Conservation (phyloP, 2,888 invertebrate species). For the Synergus gifuensis region DNA sequence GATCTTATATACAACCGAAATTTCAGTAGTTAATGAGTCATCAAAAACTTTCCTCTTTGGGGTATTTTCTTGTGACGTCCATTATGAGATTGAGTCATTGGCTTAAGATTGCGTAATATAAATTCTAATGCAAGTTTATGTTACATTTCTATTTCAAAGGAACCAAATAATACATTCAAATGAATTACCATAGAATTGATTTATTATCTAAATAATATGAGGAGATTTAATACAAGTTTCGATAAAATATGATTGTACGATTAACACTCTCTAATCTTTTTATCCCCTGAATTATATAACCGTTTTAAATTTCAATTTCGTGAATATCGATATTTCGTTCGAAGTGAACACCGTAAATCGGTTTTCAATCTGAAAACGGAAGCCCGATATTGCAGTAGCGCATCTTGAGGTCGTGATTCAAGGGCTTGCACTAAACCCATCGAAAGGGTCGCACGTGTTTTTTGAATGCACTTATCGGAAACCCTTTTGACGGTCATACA, state of each 20-base stretch:
- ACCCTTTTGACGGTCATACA: constrained; percentile 54
- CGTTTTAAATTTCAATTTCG: constrained; percentile 7
- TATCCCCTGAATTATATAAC: not conserved
- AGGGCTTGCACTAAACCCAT: constrained; percentile 14
- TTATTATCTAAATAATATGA: too few species aligned
- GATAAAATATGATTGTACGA: too few species aligned
- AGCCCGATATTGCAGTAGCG: constrained; percentile 13
- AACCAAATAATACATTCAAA: too few species aligned
- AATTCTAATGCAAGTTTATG: too few species aligned
- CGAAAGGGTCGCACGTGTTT: constrained; percentile 51
- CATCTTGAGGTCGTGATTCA: constrained; percentile 31
- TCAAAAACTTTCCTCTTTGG: too few species aligned
- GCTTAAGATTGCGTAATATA: too few species aligned
- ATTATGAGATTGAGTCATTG: too few species aligned
- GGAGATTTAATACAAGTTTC: not conserved
- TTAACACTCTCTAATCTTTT: not conserved
- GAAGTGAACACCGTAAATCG: constrained; percentile 22
- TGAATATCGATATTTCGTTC: constrained; percentile 22
- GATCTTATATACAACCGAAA: too few species aligned
- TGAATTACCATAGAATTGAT: too few species aligned
- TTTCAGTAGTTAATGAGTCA: too few species aligned
- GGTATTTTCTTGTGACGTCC: too few species aligned
- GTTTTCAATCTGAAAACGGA: constrained; percentile 25
- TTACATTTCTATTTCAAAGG: too few species aligned
- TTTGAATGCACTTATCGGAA: constrained; percentile 47